Evolutionary conservation across 2,797 vertebrate species (phyloP).

Genomic region (Mycteria americana): DNA sequence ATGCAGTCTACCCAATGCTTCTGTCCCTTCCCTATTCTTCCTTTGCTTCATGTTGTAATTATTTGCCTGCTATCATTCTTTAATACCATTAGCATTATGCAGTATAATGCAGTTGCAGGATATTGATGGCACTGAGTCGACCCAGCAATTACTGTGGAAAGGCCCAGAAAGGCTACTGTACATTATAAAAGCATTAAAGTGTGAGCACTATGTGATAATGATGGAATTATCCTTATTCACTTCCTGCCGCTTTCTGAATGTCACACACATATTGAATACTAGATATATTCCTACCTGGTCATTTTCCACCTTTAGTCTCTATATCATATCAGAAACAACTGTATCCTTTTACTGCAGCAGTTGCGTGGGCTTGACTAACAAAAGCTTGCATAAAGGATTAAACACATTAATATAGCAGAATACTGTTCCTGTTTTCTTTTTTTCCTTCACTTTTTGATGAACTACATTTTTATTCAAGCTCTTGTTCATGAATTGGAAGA

Average conservation of each 20-base stretch:
- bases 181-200: slow-evolving; percentile 66
- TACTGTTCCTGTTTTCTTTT: neutral
- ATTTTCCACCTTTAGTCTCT: slow-evolving; percentile 34
- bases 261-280: slow-evolving; percentile 42
- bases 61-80: neutral
- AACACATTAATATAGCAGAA: neutral
- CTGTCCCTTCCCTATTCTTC: neutral
- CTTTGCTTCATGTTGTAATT: neutral
- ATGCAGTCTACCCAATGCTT: neutral
- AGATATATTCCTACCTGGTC: slow-evolving; percentile 42
- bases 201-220: slow-evolving; percentile 47
- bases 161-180: slow-evolving; percentile 45
- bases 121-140: slow-evolving; percentile 40
- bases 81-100: slow-evolving; percentile 32
- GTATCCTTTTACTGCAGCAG: neutral
- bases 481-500: neutral
- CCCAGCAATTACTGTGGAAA: slow-evolving; percentile 63
- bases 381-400: slow-evolving; percentile 19
- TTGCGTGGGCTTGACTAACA: neutral
- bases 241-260: slow-evolving; percentile 61
- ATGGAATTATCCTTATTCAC: slow-evolving; percentile 62
- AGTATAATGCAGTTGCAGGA: slow-evolving; percentile 33
- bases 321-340: neutral
- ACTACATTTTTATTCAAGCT: neutral
- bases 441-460: neutral